Base-by-base conservation (phyloP, 2,113 vertebrate genomes). In the Plecotus auritus region DNA sequence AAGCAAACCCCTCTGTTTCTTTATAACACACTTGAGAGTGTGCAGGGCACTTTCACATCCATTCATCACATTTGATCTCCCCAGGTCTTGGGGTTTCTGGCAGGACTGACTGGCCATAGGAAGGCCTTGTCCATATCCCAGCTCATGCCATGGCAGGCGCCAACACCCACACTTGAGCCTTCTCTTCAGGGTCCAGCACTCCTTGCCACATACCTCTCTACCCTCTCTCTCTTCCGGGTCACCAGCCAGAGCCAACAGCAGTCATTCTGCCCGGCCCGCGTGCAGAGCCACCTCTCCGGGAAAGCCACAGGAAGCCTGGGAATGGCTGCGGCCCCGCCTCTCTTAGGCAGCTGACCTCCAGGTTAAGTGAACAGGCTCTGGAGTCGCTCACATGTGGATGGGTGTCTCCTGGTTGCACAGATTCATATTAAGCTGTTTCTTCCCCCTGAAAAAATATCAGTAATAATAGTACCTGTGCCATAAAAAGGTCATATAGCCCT, bases 31-130 rank as follows among this genome's bases (percentile, higher is more conserved):
- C 47, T 51, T 6, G 7, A 40, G 72, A 87, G 88, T 1, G 7
- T 4, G 1, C 0, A 0, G 18, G 26, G 14, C 28, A 1, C 30
- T n/a, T 37, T 76, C 22, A 37, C 5, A 26, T 3, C 32, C 12
- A 2, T 26, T 9, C 42, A 47, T 37, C 35, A 1, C 18, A 13
- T 28, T 37, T 13, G 0, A 20, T 1, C 22, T 28, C 51, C 18
- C 4, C 5, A 7, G 49, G 73, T 59, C 56, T 80, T 1, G 0
- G 56, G 17, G n/a, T 54, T 88, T n/a, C 67, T 40, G 45, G 30
- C 26, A 20, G 61, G n/a, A 49, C 66, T 10, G 7, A 54, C 28
- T 40, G 17, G 5, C 54, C 7, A 0, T 18, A 35, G 16, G 28
- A 45, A 40, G 20, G 18, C 37, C 37, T n/a, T 20, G 7, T 37